A percentile compares a stretch with the other conserved stretches of the same genome.
Conservation (phyloP, 1,140 invertebrate genomes). For the Phthorimaea operculella region DNA sequence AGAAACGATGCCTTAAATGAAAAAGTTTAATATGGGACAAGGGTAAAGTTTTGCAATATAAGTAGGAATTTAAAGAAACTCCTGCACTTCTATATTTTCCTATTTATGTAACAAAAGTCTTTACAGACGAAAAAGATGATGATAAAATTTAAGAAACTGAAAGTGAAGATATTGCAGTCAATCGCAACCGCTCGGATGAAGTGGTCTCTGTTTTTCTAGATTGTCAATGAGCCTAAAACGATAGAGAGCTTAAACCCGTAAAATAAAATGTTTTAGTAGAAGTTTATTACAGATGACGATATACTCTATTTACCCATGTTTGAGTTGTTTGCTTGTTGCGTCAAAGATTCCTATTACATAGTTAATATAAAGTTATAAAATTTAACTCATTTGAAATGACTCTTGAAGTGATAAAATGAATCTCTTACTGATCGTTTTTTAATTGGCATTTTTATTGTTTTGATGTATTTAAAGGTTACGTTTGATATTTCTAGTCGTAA, state of each 20-base stretch:
- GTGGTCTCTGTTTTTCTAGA: constrained; percentile 43
- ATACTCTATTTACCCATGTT: constrained; percentile 62
- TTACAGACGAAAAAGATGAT: not conserved
- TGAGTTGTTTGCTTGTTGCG: constrained; percentile 61
- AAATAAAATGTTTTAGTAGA: constrained; percentile 63
- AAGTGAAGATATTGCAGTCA: not conserved
- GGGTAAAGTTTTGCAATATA: too few relatives aligned
- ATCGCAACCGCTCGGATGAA: constrained; percentile 11
- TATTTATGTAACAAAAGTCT: not conserved
- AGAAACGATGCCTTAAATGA: not conserved
- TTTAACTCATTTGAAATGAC: constrained; percentile 39
- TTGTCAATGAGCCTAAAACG: constrained; percentile 54
- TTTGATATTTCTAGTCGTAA: constrained; percentile 54
- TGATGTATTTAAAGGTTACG: constrained; percentile 24
- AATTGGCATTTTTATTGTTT: constrained; percentile 30
- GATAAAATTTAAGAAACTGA: not conserved
- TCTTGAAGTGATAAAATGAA: constrained; percentile 26
- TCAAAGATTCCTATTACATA: constrained; percentile 42
- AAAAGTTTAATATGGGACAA: not conserved
- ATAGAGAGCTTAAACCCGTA: constrained; percentile 62
- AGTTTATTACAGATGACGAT: constrained; percentile 45
- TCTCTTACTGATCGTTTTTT: constrained; percentile 29
- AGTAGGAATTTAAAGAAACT: constrained; percentile 9
- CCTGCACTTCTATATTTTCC: constrained; percentile 24
- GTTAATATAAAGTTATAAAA: constrained; percentile 51